A percentile compares a stretch with the other conserved stretches of the same genome.
Evolutionary conservation across 2,888 invertebrate genomes (phyloP).

Genomic region (Hemithea aestivaria): DNA sequence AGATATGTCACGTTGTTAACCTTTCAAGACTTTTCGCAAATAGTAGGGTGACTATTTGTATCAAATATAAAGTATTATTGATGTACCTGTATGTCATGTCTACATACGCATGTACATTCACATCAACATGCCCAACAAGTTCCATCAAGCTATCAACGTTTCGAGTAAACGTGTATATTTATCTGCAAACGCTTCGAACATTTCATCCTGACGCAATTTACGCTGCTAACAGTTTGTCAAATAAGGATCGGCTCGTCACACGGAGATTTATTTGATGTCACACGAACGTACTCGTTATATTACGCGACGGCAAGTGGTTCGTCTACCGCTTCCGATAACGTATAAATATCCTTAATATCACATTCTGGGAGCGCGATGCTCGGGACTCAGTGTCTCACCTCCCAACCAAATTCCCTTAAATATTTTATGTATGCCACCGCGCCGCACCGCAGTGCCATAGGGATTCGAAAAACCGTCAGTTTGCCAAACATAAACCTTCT

Average conservation of each 20-base stretch:
- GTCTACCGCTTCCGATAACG: conserved; percentile 43
- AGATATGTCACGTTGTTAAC: too few species aligned
- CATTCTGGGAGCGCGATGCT: conserved; percentile 26
- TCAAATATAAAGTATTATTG: too few species aligned
- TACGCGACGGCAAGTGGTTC: conserved; percentile 34
- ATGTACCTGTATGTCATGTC: too few species aligned
- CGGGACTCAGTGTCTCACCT: conserved; percentile 14
- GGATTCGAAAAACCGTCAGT: conserved; percentile 20
- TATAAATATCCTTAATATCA: conserved; percentile 42
- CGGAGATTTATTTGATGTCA: conserved; percentile 38
- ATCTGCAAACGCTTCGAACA: neutral
- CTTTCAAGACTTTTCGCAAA: too few species aligned
- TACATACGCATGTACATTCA: too few species aligned
- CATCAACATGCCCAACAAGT: too few species aligned
- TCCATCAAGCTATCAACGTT: too few species aligned
- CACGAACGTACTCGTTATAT: conserved; percentile 26
- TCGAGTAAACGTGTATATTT: too few species aligned
- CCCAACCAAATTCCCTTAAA: conserved; percentile 17
- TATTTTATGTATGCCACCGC: conserved; percentile 27
- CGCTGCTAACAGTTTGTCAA: conserved; percentile 19
- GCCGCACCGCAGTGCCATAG: conserved; percentile 19
- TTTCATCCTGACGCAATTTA: conserved; percentile 1
- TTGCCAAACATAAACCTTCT: conserved; percentile 23
- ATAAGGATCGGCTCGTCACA: conserved; percentile 21
- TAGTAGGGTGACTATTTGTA: too few species aligned